Conservation (phyloP, 2,113 vertebrate genomes). For the Bos indicus region DNA sequence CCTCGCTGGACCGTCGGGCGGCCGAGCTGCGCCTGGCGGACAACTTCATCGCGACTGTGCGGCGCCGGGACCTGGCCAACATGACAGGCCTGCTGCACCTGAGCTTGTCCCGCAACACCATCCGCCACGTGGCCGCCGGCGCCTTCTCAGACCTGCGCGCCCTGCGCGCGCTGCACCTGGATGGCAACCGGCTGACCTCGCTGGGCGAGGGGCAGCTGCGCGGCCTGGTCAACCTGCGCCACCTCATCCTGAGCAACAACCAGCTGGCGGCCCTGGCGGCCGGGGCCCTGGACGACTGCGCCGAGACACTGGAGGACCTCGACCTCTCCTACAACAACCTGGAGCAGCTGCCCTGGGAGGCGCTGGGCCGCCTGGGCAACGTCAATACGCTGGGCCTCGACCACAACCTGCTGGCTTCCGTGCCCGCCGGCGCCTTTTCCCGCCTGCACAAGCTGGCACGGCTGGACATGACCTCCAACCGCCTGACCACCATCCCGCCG, state of each 20-base stretch:
- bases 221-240: constrained; percentile 90
- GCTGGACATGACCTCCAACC: constrained; percentile 97
- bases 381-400: constrained; percentile 95
- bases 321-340: constrained; percentile 98
- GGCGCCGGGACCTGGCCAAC: constrained; percentile 91
- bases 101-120: constrained; percentile 92
- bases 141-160: constrained; percentile 92
- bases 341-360: constrained; percentile 90
- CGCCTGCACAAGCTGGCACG: constrained; percentile 95
- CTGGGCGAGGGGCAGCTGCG: constrained; percentile 90
- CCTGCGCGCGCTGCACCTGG: constrained; percentile 92
- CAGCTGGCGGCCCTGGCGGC: constrained; percentile 91
- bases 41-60: constrained; percentile 93
- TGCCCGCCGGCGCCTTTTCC: constrained; percentile 94
- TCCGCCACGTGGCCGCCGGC: constrained; percentile 92
- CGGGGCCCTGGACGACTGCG: constrained; percentile 89
- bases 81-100: constrained; percentile 94
- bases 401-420: constrained; percentile 94
- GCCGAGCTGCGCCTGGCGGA: constrained; percentile 94
- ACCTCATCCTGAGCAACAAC: constrained; percentile 94
- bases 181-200: constrained; percentile 91
- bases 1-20: constrained; percentile 90
- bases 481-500: constrained; percentile 95
- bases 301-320: constrained; percentile 91
- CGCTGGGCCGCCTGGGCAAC: constrained; percentile 87